Percentiles rank a stretch among this genome's conserved stretches.
phyloP scores from a whole-genome alignment of 2,888 invertebrate genomes.

The Drosophila suboccidentalis region DNA sequence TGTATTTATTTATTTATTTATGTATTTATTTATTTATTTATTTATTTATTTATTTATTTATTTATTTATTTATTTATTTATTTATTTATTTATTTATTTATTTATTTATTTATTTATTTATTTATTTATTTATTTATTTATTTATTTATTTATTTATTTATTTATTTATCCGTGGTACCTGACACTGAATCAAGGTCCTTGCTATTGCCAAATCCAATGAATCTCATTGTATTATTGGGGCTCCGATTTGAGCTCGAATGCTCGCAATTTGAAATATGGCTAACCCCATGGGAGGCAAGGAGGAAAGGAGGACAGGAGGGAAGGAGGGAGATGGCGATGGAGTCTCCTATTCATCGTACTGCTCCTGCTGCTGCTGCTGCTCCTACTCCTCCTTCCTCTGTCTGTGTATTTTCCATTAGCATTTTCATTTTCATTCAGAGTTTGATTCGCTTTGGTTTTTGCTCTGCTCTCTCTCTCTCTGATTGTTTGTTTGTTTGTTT shows the following conservation, averaged over 20 bases:
- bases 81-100: slow-evolving; percentile 32
- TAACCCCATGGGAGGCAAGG: slow-evolving; percentile 6
- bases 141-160: slow-evolving; percentile 23
- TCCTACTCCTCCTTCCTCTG: not conserved
- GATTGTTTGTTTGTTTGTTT: slow-evolving; percentile 77
- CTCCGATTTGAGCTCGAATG: slow-evolving; percentile 17
- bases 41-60: slow-evolving; percentile 32
- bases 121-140: slow-evolving; percentile 32
- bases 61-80: slow-evolving; percentile 33
- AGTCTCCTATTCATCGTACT: not conserved
- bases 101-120: slow-evolving; percentile 33
- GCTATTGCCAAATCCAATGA: slow-evolving; percentile 16
- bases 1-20: slow-evolving; percentile 31
- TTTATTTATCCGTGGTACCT: slow-evolving; percentile 23
- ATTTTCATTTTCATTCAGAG: slow-evolving; percentile 42
- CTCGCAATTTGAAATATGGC: slow-evolving; percentile 18
- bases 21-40: slow-evolving; percentile 32
- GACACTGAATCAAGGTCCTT: slow-evolving; percentile 14
- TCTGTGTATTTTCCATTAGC: slow-evolving; percentile 28
- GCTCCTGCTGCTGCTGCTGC: not conserved
- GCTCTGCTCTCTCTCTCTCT: slow-evolving; percentile 55
- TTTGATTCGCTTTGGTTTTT: slow-evolving; percentile 31
- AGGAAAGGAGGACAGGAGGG: slow-evolving; percentile 7
- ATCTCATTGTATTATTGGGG: slow-evolving; percentile 21
- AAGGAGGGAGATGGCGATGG: not conserved